These are phyloP conservation scores for Ephydatia muelleri DNA, from an alignment of 37 sponge, comb jelly and placozoan genomes.

Conservation along the genomic window DNA sequence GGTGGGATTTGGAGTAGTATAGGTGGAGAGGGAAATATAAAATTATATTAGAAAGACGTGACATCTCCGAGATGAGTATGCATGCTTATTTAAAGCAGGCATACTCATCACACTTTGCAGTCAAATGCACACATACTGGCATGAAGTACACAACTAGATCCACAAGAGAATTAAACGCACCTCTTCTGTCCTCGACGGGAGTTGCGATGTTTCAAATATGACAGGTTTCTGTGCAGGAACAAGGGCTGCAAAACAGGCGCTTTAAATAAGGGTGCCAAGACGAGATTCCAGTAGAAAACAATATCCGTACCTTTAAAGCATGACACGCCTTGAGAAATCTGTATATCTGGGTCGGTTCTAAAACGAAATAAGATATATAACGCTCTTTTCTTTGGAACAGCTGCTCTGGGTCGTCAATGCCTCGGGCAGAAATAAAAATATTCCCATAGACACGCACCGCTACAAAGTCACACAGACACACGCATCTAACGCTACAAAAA, in stretches of 20 bases:
- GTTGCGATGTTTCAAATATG: constrained; percentile 64
- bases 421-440: neutral
- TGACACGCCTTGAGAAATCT: constrained; percentile 55
- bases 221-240: constrained; percentile 68
- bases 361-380: neutral
- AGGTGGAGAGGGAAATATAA: neutral
- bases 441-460: neutral
- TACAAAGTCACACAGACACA: neutral
- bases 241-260: constrained; percentile 44
- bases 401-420: neutral
- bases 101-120: too few relatives aligned
- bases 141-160: too few relatives aligned
- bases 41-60: too few relatives aligned
- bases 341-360: constrained; percentile 72
- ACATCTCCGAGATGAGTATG: too few relatives aligned
- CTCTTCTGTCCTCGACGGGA: constrained; percentile 17
- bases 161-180: neutral
- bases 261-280: neutral
- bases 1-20: neutral
- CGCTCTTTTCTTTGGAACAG: neutral
- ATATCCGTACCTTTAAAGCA: constrained; percentile 37
- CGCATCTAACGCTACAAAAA: neutral
- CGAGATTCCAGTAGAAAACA: neutral
- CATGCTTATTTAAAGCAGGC: neutral
- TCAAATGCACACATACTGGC: too few relatives aligned